Base-by-base conservation (phyloP, 2,797 vertebrate genomes). In the Dallia pectoralis region DNA sequence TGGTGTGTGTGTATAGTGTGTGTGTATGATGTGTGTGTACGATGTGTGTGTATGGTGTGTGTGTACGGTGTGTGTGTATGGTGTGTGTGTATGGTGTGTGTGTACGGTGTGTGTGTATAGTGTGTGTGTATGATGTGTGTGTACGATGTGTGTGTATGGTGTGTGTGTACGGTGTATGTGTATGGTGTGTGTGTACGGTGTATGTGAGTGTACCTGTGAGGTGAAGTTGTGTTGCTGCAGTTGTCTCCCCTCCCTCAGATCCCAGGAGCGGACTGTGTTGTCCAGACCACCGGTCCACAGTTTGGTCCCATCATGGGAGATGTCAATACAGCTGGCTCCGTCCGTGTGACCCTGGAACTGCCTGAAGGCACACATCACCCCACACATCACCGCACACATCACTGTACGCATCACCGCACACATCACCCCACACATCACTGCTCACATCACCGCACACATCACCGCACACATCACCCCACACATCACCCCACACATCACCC, bases 201-300 rank as follows among this genome's bases (percentile, higher is more conserved):
- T 49, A 9, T 44, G 4, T 22, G 4, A 6, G 2, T 4, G 48
- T 59, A 98, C 97, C 96, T 99, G 97, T 67, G 97, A 99, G 80
- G 96, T 99, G 78, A 99, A 99, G 92, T 99, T 97, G 0, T 99
- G 97, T 82, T 99, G 97, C 88, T 99, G 97, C 18, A 99, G 95
- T 88, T 99, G 97, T 29, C 97, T 86, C 2, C 97, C 97, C 78
- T 99, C 97, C 72, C 97, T 91, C 74, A 99, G 92, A 89, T 99
- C 97, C 97, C 97, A 99, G 81, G 95, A 99, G 0, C 97, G 94
- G 79, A 99, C 97, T 0, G 97, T 99, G 91, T 99, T 99, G 80
- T 99, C 97, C 89, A 99, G 88, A 5, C 97, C 97, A 4, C 97
- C 97, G 0, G 97, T 99, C 97, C 97, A 99, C 83, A 99, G 86